Base-by-base conservation (phyloP, 2,113 vertebrate species). In the Lontra canadensis region DNA sequence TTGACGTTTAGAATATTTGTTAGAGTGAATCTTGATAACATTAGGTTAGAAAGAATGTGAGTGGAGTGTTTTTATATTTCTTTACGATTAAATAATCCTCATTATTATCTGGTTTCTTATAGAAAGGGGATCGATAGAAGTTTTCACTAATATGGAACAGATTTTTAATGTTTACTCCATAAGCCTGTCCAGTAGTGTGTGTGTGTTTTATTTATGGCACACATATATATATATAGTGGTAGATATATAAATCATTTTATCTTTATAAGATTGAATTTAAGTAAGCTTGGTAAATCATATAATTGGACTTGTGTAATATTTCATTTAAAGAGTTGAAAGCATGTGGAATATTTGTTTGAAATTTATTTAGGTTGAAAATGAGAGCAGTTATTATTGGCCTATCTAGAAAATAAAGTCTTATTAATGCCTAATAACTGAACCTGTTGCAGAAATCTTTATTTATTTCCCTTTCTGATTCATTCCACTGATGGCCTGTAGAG, bases 401-500 rank as follows among this genome's bases (percentile, higher is more conserved):
- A 57, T 49, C 31, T 85, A 78, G 93, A 94, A 97, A 42, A 42
- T 55, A 86, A 95, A 91, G 34, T 5, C 61, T 2, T 89, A 21
- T 55, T 31, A 73, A 82, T 69, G 2, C 7, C 0, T 0, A 84
- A 0, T 18, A 3, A 7, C 34, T 13, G 39, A 42, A 29, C 79
- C 71, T 92, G 31, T 52, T 57, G 47, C 59, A 94, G 83, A 73
- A 90, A 96, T 87, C 73, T 59, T n/a, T 1, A 36, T 87, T 74
- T 71, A 69, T 23, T 42, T 80, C 71, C 11, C 67, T 88, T 81
- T 97, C 13, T 42, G 25, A 8, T 83, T 80, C 74, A 96, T 90
- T 97, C 52, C 55, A 95, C 92, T 83, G 29, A 90, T 97, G 95
- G 67, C 98, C 99, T 99, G 97, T 98, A 98, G 99, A 98, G 98